These are phyloP conservation scores for Ormyrus labotus DNA, from an alignment of 2,888 invertebrate species.

Conservation along the genomic window DNA sequence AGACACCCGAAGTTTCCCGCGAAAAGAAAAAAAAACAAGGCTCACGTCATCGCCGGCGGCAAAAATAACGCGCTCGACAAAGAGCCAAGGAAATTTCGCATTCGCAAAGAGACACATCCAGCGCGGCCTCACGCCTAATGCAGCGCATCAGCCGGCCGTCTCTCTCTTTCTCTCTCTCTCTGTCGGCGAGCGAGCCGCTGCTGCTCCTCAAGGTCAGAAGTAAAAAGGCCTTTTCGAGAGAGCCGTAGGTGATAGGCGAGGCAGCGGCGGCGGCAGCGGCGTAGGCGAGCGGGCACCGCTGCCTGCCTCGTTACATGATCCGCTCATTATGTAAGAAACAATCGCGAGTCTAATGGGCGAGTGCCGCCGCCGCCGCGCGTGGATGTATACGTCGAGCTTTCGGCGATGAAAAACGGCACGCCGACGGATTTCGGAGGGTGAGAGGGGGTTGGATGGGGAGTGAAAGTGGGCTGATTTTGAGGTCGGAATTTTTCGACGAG, in stretches of 20 bases:
- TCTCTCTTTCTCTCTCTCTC: background rate
- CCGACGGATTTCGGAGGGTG: too few relatives aligned
- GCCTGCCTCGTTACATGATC: slow-evolving; percentile 74
- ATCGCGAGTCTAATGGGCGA: slow-evolving; percentile 72
- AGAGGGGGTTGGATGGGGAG: too few relatives aligned
- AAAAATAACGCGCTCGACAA: background rate
- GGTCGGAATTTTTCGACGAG: too few relatives aligned
- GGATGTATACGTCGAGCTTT: background rate
- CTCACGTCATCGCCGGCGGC: background rate
- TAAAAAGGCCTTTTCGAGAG: slow-evolving; percentile 72
- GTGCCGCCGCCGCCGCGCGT: too few relatives aligned
- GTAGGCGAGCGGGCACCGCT: slow-evolving; percentile 59
- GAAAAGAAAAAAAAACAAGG: too few relatives aligned
- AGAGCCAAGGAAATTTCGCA: slow-evolving; percentile 34
- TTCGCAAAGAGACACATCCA: background rate
- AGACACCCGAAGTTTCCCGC: too few relatives aligned
- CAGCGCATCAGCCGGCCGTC: background rate
- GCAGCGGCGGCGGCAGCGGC: slow-evolving; percentile 53
- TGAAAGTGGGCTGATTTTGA: too few relatives aligned
- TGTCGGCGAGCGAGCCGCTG: slow-evolving; percentile 6
- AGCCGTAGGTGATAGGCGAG: slow-evolving; percentile 44
- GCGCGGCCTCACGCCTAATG: slow-evolving; percentile 5
- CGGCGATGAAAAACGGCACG: background rate
- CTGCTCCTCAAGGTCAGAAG: slow-evolving; percentile 71
- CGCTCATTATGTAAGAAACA: slow-evolving; percentile 75